These are phyloP conservation scores for Cynocephalus volans DNA, from an alignment of 2,113 vertebrate genomes.

Conservation along the genomic window DNA sequence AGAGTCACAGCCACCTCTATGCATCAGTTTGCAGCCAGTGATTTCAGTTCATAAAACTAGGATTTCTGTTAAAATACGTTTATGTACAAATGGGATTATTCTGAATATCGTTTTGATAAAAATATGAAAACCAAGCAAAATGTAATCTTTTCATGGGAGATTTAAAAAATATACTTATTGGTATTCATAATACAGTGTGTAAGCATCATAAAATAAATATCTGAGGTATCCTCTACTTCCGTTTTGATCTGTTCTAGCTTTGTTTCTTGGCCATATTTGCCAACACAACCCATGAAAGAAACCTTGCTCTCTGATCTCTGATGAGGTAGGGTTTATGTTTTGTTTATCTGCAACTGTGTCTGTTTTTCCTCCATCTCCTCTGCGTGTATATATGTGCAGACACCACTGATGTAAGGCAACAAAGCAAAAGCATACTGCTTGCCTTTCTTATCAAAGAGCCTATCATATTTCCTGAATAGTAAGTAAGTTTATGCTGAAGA, in stretches of 20 bases:
- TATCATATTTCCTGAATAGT: slow-evolving; percentile 1
- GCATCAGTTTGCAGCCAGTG: accelerated
- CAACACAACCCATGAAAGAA: not conserved
- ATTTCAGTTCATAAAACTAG: slow-evolving; percentile 26
- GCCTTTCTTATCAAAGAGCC: slow-evolving; percentile 44
- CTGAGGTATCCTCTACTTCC: not conserved
- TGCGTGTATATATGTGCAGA: not conserved
- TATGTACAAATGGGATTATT: not conserved
- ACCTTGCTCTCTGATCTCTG: slow-evolving; percentile 6
- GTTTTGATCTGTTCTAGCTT: not conserved
- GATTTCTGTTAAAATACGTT: not conserved
- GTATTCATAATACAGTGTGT: not conserved
- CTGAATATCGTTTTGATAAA: slow-evolving; percentile 13
- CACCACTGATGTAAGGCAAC: not conserved
- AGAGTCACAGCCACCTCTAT: accelerated
- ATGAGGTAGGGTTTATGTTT: not conserved
- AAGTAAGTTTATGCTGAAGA: not conserved
- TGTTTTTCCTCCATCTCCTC: not conserved
- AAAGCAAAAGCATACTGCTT: slow-evolving; percentile 33
- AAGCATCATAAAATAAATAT: slow-evolving; percentile 15
- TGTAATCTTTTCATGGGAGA: slow-evolving; percentile 28
- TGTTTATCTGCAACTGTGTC: not conserved
- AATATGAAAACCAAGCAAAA: not conserved
- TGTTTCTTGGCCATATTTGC: not conserved
- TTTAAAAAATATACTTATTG: not conserved